Base-by-base conservation (phyloP, 2,888 invertebrate species). In the Cephus rjabovi region DNA sequence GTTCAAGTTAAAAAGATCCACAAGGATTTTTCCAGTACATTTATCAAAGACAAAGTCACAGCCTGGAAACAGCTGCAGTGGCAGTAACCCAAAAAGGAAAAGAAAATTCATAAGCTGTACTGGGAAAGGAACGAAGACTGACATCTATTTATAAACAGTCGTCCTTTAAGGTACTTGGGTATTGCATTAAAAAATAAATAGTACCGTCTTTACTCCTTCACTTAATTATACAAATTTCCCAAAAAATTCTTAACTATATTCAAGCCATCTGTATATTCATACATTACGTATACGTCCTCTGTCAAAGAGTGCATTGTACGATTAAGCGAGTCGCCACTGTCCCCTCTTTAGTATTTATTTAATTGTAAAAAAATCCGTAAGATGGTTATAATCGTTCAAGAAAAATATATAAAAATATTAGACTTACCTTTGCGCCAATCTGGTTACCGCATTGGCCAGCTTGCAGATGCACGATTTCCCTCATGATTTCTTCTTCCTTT, bases 381-480 rank as follows among this genome's bases (percentile, higher is more conserved):
- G 56, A 56, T 9, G 6, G 23, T 9, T 23, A 9, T 56, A 9
- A 56, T 56, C 23, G 0, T 23, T 56, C 0, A 15, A 56, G 6
- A 2, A 56, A 56, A 56, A 56, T 15, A 3, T 9, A 23, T 56
- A 56, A 0, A 56, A 56, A 23, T 23, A 56, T 78, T 79, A 68
- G 73, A 90, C 90, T 92, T 91, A 97, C 97, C 96, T 97, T 97
- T 81, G 97, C 96, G 85, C 97, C 97, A 89, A 98, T 97, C 93
- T 98, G 97, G 91, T 95, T 95, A 83, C 95, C 95, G 89, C 95
- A 95, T 90, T 95, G 95, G 80, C 95, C 95, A 84, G 96, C 97
- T 92, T 97, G 97, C 83, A 97, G 93, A 92, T 97, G 97, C 85
- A 97, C 97, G 89, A 97, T 97, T 95, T 97, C 97, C 93, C 97